These are phyloP conservation scores for Pterois miles DNA, from an alignment of 2,797 vertebrate genomes.

Conservation along the genomic window DNA sequence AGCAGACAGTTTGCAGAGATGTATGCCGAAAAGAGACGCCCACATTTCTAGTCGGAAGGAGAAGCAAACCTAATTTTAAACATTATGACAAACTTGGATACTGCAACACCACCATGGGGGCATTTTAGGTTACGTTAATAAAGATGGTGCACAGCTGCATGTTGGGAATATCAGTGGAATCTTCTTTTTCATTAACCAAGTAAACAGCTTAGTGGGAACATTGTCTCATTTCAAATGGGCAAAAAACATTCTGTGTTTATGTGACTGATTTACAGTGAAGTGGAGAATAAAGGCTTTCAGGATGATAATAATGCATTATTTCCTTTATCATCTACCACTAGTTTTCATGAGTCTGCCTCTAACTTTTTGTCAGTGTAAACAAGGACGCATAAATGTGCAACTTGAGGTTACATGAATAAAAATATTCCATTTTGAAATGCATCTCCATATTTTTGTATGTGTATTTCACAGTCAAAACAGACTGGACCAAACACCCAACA, in stretches of 20 bases:
- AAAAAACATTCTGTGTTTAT: too few relatives aligned
- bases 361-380: neutral
- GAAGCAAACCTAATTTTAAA: too few relatives aligned
- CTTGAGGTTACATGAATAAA: neutral
- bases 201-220: neutral
- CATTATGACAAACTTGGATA: neutral
- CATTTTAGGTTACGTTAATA: neutral
- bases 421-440: neutral
- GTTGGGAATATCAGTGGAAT: neutral
- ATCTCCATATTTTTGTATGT: neutral
- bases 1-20: too few relatives aligned
- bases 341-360: neutral
- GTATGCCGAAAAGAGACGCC: too few relatives aligned
- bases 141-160: neutral
- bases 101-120: neutral
- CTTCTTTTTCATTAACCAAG: too few relatives aligned
- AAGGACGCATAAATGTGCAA: neutral
- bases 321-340: neutral
- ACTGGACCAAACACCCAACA: slow-evolving; percentile 83
- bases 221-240: neutral
- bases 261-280: neutral
- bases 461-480: slow-evolving; percentile 71
- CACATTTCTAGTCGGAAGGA: too few relatives aligned
- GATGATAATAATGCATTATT: neutral
- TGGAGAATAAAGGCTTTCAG: neutral